phyloP scores from a whole-genome alignment of 1,140 invertebrate species.

The Heliconius eleuchia region DNA sequence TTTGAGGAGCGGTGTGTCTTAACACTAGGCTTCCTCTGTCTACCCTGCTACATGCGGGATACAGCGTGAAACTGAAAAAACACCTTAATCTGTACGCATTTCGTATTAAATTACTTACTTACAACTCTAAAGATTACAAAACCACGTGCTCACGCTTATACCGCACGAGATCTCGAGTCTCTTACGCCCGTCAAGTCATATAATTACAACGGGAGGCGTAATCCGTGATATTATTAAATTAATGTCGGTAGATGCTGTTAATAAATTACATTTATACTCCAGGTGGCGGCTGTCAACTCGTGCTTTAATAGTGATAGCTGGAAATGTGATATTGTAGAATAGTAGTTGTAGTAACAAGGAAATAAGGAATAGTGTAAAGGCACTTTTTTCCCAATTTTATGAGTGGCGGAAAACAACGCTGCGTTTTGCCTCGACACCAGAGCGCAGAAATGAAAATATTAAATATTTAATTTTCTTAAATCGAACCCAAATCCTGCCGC shows the following conservation, averaged over 20 bases:
- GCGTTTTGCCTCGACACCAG: too few species aligned
- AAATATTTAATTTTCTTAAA: too few species aligned
- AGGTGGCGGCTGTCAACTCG: constrained; percentile 1
- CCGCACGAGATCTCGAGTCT: neutral
- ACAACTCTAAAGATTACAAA: neutral
- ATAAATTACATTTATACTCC: neutral
- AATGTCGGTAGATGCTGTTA: constrained; percentile 1
- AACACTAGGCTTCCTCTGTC: too few species aligned
- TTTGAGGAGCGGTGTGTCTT: too few species aligned
- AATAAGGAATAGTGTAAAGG: too few species aligned
- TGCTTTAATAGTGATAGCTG: neutral
- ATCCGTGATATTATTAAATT: constrained; percentile 10
- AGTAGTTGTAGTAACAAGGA: neutral
- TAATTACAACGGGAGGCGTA: constrained; percentile 15
- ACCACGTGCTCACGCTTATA: neutral
- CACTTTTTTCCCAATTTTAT: too few species aligned
- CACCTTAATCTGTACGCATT: neutral
- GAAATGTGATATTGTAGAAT: neutral
- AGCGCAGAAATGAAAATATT: too few species aligned
- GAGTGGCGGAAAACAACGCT: too few species aligned
- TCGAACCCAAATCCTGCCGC: too few species aligned
- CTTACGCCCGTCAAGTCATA: constrained; percentile 5
- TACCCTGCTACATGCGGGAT: too few species aligned
- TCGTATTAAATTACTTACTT: neutral
- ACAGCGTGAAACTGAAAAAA: too few species aligned